Conservation (phyloP, 2,888 invertebrate genomes). For the Dryobotodes eremita region DNA sequence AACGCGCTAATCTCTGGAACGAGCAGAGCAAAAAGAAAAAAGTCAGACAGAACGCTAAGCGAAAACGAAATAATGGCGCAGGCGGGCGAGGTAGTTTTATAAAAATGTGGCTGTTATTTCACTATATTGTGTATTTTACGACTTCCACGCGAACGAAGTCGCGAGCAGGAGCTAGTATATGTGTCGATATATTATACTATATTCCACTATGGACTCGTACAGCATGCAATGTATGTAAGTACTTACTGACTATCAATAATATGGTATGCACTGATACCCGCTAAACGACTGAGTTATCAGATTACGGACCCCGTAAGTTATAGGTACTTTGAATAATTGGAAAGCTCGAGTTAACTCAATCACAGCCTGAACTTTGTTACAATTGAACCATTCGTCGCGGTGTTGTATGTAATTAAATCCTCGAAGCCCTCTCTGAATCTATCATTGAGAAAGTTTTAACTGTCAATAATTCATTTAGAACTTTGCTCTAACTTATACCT, state of each 20-base stretch:
- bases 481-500: conserved; percentile 45
- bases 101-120: background rate
- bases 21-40: background rate
- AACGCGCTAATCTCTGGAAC: background rate
- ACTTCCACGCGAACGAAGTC: background rate
- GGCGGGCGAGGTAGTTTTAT: background rate
- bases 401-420: conserved; percentile 67
- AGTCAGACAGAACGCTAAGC: background rate
- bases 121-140: background rate
- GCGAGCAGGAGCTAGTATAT: too few relatives aligned
- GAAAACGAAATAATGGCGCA: background rate
- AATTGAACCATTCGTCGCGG: conserved; percentile 61
- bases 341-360: conserved; percentile 64
- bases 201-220: background rate
- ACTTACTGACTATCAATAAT: conserved; percentile 1
- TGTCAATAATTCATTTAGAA: conserved; percentile 63
- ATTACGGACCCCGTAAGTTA: conserved; percentile 52
- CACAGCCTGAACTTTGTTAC: conserved; percentile 64
- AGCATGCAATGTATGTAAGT: background rate
- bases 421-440: conserved; percentile 60
- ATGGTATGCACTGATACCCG: conserved; percentile 21
- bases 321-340: conserved; percentile 65
- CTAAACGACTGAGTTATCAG: conserved; percentile 38
- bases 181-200: too few relatives aligned
- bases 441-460: conserved; percentile 59